Evolutionary conservation across 2,113 vertebrate species (phyloP).

Genomic region (Mesitornis unicolor): DNA sequence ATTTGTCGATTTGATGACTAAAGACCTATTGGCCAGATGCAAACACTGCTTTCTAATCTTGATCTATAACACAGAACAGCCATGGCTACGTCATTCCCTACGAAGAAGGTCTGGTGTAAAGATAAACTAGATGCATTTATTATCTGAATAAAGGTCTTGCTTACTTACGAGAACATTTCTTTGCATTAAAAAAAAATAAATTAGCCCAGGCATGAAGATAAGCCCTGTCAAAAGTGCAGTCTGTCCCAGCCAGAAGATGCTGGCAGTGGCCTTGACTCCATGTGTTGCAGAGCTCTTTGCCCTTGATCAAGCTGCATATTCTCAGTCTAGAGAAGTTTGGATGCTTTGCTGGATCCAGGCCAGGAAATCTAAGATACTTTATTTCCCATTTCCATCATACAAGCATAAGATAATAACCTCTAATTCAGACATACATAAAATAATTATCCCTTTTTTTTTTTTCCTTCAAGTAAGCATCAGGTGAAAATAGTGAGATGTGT

Average conservation of each 20-base stretch:
- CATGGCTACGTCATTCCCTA: background rate
- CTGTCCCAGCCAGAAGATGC: background rate
- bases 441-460: background rate
- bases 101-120: background rate
- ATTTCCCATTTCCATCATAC: background rate
- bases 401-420: background rate
- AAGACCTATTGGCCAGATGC: constrained; percentile 65
- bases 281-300: background rate
- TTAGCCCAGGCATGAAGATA: background rate
- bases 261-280: background rate
- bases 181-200: background rate
- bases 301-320: background rate
- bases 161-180: constrained; percentile 1
- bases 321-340: background rate
- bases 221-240: background rate
- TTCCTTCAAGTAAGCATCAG: background rate
- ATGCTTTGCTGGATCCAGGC: background rate
- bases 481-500: background rate
- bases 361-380: background rate
- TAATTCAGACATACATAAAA: background rate
- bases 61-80: constrained; percentile 45
- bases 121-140: constrained; percentile 32
- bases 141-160: constrained; percentile 13
- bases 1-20: constrained; percentile 70
- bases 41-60: constrained; percentile 69